Conservation (phyloP, 1,140 invertebrate species). For the Leucophenga varia region DNA sequence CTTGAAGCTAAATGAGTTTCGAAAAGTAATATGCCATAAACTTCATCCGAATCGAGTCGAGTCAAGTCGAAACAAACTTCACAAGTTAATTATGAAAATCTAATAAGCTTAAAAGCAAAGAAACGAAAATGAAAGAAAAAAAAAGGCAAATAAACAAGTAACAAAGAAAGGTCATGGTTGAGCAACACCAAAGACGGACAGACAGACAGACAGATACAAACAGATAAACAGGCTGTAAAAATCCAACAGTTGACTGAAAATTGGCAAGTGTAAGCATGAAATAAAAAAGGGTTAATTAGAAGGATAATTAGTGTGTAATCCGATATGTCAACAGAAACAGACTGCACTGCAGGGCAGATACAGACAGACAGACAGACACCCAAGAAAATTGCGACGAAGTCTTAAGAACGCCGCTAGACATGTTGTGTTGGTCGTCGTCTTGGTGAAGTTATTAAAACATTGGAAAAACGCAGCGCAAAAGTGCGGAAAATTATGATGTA, state of each 20-base stretch:
- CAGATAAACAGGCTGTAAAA: constrained; percentile 4
- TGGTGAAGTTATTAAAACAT: too few relatives aligned
- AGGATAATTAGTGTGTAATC: constrained; percentile 54
- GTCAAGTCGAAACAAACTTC: constrained; percentile 11
- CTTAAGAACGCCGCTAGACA: too few relatives aligned
- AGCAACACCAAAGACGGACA: constrained; percentile 26
- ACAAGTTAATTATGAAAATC: constrained; percentile 51
- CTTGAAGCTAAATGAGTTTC: constrained; percentile 7
- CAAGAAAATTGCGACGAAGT: too few relatives aligned
- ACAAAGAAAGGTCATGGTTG: constrained; percentile 36
- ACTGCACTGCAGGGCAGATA: too few relatives aligned
- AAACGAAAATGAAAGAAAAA: too few relatives aligned
- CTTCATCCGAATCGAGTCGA: constrained; percentile 4
- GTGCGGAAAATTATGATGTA: constrained; percentile 42
- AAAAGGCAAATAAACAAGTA: constrained; percentile 17
- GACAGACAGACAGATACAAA: too few relatives aligned
- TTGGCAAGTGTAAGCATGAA: constrained; percentile 22
- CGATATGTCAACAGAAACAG: constrained; percentile 54
- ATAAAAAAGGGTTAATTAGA: constrained; percentile 49
- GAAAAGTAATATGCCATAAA: constrained; percentile 2
- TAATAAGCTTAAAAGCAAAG: constrained; percentile 52
- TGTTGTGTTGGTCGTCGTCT: too few relatives aligned
- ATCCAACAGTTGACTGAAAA: constrained; percentile 12
- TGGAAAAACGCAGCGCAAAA: too few relatives aligned
- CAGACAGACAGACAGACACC: too few relatives aligned